phyloP scores from a whole-genome alignment of 2,797 vertebrate genomes.

The Microchirus variegatus region DNA sequence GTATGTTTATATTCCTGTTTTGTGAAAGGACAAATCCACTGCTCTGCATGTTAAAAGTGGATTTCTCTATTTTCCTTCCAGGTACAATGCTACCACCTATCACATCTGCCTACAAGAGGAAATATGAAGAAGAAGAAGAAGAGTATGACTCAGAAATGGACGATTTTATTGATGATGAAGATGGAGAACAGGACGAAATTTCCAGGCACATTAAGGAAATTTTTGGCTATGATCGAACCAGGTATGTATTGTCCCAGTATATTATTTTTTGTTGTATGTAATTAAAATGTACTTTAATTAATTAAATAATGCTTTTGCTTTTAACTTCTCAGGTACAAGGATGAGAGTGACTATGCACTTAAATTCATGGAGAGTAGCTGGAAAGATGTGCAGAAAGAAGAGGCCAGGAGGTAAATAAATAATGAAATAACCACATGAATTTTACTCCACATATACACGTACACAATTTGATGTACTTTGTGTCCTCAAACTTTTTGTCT shows the following conservation, averaged over 20 bases:
- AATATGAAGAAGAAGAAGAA: slow-evolving; percentile 88
- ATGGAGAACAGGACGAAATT: slow-evolving; percentile 89
- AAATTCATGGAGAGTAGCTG: slow-evolving; percentile 98
- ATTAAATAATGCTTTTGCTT: neutral
- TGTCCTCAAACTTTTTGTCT: slow-evolving; percentile 2
- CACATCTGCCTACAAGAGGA: slow-evolving; percentile 88
- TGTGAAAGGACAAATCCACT: neutral
- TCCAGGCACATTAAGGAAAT: slow-evolving; percentile 97
- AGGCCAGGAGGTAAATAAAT: slow-evolving; percentile 89
- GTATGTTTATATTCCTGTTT: neutral
- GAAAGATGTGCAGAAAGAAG: slow-evolving; percentile 96
- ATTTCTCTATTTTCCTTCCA: slow-evolving; percentile 43
- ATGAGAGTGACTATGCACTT: slow-evolving; percentile 98
- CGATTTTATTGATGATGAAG: slow-evolving; percentile 95
- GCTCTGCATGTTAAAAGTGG: neutral
- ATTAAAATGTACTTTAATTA: neutral
- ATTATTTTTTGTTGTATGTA: neutral
- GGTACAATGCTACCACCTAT: slow-evolving; percentile 83
- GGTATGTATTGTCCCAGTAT: slow-evolving; percentile 67
- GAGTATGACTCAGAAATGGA: slow-evolving; percentile 99
- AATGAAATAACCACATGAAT: neutral
- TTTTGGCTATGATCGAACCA: slow-evolving; percentile 93
- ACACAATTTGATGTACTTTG: neutral
- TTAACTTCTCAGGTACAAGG: slow-evolving; percentile 87
- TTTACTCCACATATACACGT: neutral